Conservation (phyloP, 1,140 invertebrate species). For the Drosophila takahashii region DNA sequence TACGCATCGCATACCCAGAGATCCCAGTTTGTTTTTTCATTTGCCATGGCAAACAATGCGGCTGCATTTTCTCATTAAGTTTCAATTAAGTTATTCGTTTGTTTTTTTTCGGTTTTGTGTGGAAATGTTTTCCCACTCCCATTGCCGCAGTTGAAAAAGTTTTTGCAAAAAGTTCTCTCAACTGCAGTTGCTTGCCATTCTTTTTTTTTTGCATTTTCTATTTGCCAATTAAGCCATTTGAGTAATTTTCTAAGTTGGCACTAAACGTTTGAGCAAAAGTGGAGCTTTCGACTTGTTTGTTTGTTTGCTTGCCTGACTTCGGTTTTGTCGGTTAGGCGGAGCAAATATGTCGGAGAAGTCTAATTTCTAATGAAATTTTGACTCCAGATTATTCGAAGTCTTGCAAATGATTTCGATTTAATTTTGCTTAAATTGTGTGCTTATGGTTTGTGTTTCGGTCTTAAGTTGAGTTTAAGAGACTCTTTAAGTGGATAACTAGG, state of each 20-base stretch:
- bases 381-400: not conserved
- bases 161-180: conserved; percentile 36
- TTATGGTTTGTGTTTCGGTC: not conserved
- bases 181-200: conserved; percentile 18
- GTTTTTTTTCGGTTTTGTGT: conserved; percentile 24
- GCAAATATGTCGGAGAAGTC: not conserved
- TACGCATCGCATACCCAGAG: conserved; percentile 41
- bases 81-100: conserved; percentile 65
- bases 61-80: conserved; percentile 72
- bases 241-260: conserved; percentile 53
- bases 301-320: conserved; percentile 40
- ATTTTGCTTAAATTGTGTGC: not conserved
- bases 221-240: conserved; percentile 65
- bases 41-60: conserved; percentile 38
- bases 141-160: conserved; percentile 29
- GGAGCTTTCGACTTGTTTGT: conserved; percentile 36
- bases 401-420: conserved; percentile 1
- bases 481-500: not conserved
- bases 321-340: conserved; percentile 15
- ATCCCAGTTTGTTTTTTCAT: conserved; percentile 10
- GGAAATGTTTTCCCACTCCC: conserved; percentile 43
- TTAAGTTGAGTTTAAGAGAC: not conserved
- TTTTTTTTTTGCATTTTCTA: conserved; percentile 30
- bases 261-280: conserved; percentile 47
- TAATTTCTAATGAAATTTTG: conserved; percentile 28